A percentile compares a stretch with the other conserved stretches of the same genome.
Conservation (phyloP, 2,797 vertebrate species). For the Cuniculus paca region DNA sequence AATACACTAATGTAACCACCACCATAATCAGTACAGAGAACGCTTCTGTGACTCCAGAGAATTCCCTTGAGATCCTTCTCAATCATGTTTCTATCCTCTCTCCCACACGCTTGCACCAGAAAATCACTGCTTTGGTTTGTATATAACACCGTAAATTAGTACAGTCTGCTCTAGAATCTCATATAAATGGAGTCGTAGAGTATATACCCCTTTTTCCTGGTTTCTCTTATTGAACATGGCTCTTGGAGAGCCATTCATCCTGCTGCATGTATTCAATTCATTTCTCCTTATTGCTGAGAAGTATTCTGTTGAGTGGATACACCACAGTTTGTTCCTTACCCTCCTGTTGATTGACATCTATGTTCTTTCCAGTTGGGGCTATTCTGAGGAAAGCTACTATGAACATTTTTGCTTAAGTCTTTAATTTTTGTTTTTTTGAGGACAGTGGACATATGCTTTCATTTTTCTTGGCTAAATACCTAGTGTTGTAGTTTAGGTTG, state of each 20-base stretch:
- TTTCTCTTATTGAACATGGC: conserved; percentile 3
- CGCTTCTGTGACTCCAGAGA: not conserved
- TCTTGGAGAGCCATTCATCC: not conserved
- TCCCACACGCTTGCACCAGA: not conserved
- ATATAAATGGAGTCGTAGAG: not conserved
- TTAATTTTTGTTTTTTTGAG: not conserved
- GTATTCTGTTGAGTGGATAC: not conserved
- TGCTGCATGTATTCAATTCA: not conserved
- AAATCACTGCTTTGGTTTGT: not conserved
- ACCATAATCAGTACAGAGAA: not conserved
- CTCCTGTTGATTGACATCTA: not conserved
- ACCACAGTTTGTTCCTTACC: not conserved
- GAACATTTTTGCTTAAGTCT: not conserved
- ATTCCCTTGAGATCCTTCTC: not conserved
- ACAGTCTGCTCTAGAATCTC: not conserved
- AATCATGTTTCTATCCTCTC: not conserved
- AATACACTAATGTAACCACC: not conserved
- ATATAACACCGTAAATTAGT: not conserved
- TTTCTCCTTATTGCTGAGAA: not conserved
- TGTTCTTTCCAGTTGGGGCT: not conserved
- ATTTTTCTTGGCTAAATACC: not conserved
- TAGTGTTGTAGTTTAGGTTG: not conserved
- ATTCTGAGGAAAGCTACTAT: conserved; percentile 8
- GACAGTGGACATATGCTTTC: not conserved
- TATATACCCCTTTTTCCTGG: not conserved